A percentile compares a stretch with the other conserved stretches of the same genome.
phyloP scores from a whole-genome alignment of 2,888 invertebrate genomes.

The Drosophila kanekoi region DNA sequence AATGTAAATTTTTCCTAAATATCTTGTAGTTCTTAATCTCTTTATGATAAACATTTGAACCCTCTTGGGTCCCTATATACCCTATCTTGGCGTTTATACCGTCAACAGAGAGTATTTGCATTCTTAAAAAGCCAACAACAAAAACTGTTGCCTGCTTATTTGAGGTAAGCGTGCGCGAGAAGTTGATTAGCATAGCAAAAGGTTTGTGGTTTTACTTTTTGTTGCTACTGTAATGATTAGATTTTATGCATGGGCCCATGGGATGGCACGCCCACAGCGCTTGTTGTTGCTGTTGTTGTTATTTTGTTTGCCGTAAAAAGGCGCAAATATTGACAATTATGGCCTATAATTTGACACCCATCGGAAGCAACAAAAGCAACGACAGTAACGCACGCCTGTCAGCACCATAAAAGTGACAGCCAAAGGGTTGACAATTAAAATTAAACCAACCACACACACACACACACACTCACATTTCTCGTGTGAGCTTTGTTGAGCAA shows the following conservation, averaged over 20 bases:
- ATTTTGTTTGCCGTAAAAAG: conserved; percentile 41
- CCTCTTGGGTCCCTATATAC: not conserved
- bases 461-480: conserved; percentile 14
- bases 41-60: not conserved
- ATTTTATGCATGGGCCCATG: conserved; percentile 62
- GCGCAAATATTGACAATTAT: conserved; percentile 81
- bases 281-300: conserved; percentile 16
- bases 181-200: conserved; percentile 77
- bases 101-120: conserved; percentile 16
- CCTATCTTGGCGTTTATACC: not conserved
- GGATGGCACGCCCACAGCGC: conserved; percentile 20
- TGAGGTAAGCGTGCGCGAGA: conserved; percentile 48
- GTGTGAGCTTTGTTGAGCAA: conserved; percentile 29
- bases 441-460: conserved; percentile 59
- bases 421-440: conserved; percentile 78
- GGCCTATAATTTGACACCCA: conserved; percentile 80
- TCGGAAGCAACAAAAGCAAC: conserved; percentile 50
- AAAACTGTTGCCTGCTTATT: conserved; percentile 57
- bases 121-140: conserved; percentile 16
- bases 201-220: conserved; percentile 36
- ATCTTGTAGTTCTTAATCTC: not conserved
- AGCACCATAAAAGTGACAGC: conserved; percentile 59
- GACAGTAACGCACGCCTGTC: conserved; percentile 30
- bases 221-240: conserved; percentile 72
- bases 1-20: not conserved